Base-by-base conservation (phyloP, 1,140 invertebrate genomes). In the Chironomus tepperi region DNA sequence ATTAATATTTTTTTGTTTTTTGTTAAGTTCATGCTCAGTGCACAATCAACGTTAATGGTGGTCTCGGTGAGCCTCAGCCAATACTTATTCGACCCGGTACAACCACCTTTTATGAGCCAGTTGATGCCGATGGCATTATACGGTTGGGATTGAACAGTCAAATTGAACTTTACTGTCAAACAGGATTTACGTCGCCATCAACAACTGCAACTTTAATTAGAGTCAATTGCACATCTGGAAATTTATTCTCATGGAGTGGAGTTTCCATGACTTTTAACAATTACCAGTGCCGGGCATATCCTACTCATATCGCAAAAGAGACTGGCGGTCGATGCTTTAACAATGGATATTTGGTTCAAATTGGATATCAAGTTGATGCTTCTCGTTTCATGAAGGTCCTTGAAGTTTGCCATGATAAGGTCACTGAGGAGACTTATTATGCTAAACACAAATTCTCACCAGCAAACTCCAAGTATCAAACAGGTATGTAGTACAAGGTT, bases 21-120 rank as follows among this genome's bases (percentile, higher is more conserved):
- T 5, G 24, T 34, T n/a, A 57, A 57, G 47, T 15, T 5, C 12
- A 57, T 15, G 47, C 47, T 57, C 15, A 15, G n/a, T 74, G 65
- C 18, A 43, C 43, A 75, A 73, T 74, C 7, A 47, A 47, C 19
- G 73, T 74, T 74, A 43, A 57, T 74, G 18, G 42, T 2, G 42
- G 43, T 19, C 15, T 74, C 1, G 73, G 73, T 47, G 73, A 74
- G n/a, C 73, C 73, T n/a, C 73, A 74, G 19, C 73, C 73, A 47
- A 19, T 74, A 7, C 42, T 74, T 7, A 43, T 74, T 47, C 16
- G 16, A 12, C 73, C 73, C 7, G 43, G 43, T 15, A 47, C 42
- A 47, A 8, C 18, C 9, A 1, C 15, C 16, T 74, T 74, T 21
- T n/a, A 10, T 7, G 7, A 43, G 3, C 73, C 73, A 18, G 7